Percentiles rank a stretch among this genome's conserved stretches.
phyloP scores from a whole-genome alignment of 2,113 vertebrate species.

The Erpornis zantholeuca region DNA sequence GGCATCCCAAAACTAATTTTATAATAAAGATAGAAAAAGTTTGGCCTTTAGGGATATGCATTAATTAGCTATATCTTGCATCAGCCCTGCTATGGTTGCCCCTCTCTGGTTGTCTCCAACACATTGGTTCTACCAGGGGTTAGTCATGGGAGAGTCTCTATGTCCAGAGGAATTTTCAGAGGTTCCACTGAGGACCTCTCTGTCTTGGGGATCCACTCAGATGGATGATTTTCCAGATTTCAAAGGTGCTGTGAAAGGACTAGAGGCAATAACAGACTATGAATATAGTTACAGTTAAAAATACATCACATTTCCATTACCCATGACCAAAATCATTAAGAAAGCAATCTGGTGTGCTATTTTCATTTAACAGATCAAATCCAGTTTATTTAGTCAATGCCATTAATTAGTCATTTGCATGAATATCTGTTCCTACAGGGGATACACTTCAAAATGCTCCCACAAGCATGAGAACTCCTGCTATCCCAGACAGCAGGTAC shows the following conservation, averaged over 20 bases:
- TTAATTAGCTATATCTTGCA: not conserved
- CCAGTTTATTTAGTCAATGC: not conserved
- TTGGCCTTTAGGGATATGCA: not conserved
- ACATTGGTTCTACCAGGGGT: not conserved
- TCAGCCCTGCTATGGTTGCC: not conserved
- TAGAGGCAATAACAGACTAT: not conserved
- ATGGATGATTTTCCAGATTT: not conserved
- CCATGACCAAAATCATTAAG: not conserved
- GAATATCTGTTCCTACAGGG: not conserved
- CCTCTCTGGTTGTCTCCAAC: not conserved
- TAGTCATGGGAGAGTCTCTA: not conserved
- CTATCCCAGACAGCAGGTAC: not conserved
- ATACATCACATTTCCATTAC: not conserved
- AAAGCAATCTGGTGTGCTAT: not conserved
- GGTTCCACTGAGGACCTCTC: not conserved
- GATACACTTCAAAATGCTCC: not conserved
- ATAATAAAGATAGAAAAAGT: not conserved
- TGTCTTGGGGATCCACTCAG: not conserved
- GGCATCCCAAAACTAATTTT: not conserved
- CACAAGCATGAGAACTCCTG: not conserved
- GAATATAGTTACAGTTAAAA: not conserved
- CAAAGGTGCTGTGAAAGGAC: not conserved
- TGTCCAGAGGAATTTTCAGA: not conserved
- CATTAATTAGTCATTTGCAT: not conserved
- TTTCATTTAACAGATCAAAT: conserved; percentile 37